phyloP scores from a whole-genome alignment of 2,797 vertebrate species.

The Urocyon cinereoargenteus region DNA sequence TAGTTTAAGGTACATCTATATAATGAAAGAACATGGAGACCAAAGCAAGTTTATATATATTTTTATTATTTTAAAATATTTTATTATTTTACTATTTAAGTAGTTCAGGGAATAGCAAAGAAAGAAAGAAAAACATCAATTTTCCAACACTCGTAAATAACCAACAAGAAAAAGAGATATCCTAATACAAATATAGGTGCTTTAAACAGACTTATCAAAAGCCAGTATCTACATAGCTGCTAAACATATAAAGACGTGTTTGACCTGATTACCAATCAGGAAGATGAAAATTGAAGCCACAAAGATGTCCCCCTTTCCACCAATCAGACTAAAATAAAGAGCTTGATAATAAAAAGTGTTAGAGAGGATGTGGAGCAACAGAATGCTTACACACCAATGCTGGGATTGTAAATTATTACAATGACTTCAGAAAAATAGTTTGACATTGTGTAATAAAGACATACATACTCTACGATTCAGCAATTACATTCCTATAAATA shows the following conservation, averaged over 20 bases:
- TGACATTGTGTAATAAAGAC: background rate
- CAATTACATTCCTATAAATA: background rate
- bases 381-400: background rate
- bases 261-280: background rate
- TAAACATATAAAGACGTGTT: background rate
- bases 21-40: background rate
- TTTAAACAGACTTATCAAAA: background rate
- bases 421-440: background rate
- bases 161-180: background rate
- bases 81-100: constrained; percentile 8
- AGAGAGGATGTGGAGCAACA: background rate
- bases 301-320: background rate
- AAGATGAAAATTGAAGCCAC: background rate
- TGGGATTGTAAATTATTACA: background rate
- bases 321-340: background rate
- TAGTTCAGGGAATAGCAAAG: constrained; percentile 1
- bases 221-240: background rate
- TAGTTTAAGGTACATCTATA: background rate
- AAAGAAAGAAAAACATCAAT: background rate
- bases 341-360: background rate
- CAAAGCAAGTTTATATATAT: background rate
- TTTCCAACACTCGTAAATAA: background rate
- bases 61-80: background rate
- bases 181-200: background rate
- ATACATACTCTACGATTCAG: background rate